Conservation (phyloP, 2,113 vertebrate species). For the Clinocottus analis region DNA sequence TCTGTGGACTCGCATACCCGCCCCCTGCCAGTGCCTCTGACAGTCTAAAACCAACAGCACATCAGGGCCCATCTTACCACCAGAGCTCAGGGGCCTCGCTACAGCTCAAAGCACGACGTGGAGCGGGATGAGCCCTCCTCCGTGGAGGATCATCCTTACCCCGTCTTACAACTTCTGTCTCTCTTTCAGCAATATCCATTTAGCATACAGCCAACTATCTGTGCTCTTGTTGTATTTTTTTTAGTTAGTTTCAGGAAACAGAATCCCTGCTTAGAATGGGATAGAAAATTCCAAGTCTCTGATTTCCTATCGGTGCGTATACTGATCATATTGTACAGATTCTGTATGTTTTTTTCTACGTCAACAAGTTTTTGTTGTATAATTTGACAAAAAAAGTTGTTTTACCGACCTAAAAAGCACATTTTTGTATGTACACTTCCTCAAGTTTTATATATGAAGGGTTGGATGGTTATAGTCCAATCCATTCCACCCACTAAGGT, state of each 20-base stretch:
- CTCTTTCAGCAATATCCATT: constrained; percentile 53
- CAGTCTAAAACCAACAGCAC: constrained; percentile 71
- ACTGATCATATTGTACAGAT: neutral
- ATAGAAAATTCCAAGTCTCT: constrained; percentile 10
- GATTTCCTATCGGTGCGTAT: constrained; percentile 6
- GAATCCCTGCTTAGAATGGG: constrained; percentile 9
- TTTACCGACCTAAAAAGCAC: neutral
- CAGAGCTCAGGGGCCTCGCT: constrained; percentile 59
- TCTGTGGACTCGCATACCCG: constrained; percentile 74
- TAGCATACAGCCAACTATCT: constrained; percentile 52
- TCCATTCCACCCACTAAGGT: neutral
- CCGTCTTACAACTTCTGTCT: constrained; percentile 50
- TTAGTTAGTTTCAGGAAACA: constrained; percentile 22
- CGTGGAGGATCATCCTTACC: constrained; percentile 61
- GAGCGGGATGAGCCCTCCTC: constrained; percentile 69
- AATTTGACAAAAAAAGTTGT: neutral
- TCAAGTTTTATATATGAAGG: neutral
- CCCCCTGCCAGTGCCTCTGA: constrained; percentile 69
- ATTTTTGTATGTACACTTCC: neutral
- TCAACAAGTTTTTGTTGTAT: neutral
- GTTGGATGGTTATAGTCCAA: neutral
- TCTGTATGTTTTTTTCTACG: neutral
- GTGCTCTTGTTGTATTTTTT: constrained; percentile 54
- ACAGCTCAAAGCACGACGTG: constrained; percentile 58
- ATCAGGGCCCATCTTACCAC: constrained; percentile 68